Percentiles rank a stretch among this genome's conserved stretches.
phyloP scores from a whole-genome alignment of 2,888 invertebrate genomes.

The Fissipunctia ypsillon region DNA sequence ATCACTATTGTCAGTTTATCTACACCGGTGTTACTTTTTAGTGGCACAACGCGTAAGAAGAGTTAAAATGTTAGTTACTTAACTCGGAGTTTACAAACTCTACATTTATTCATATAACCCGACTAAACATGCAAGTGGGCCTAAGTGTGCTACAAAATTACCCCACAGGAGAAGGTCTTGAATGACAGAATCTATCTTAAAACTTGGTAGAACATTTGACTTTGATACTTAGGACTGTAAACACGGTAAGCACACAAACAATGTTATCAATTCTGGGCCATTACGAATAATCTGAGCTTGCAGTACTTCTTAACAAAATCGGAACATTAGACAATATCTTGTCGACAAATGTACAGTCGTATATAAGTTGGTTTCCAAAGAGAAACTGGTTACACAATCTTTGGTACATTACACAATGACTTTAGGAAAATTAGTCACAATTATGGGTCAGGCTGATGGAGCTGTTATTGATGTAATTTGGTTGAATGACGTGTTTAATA shows the following conservation, averaged over 20 bases:
- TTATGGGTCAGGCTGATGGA: constrained; percentile 51
- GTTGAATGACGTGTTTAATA: constrained; percentile 34
- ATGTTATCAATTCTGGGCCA: constrained; percentile 48
- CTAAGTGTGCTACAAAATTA: no score
- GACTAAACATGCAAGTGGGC: no score
- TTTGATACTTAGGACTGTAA: not conserved
- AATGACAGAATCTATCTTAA: not conserved
- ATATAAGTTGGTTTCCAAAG: constrained; percentile 56
- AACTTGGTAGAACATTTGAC: not conserved
- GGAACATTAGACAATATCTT: constrained; percentile 45
- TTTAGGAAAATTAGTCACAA: constrained; percentile 54
- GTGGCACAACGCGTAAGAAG: no score
- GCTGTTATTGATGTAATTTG: constrained; percentile 55
- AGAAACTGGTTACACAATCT: constrained; percentile 70
- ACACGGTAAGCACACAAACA: constrained; percentile 24
- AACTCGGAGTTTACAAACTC: no score
- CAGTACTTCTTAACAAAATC: constrained; percentile 38
- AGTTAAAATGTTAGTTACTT: no score
- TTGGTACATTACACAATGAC: constrained; percentile 50
- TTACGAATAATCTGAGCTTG: constrained; percentile 35
- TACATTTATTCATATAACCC: no score
- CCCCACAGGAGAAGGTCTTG: not conserved
- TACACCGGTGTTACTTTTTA: no score
- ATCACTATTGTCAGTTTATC: no score
- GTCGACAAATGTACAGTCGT: constrained; percentile 52